Evolutionary conservation across 23 tunicate genomes (phyloP), one percentile per base, ranked within the genome.

Genomic region (Pegea sp.): DNA sequence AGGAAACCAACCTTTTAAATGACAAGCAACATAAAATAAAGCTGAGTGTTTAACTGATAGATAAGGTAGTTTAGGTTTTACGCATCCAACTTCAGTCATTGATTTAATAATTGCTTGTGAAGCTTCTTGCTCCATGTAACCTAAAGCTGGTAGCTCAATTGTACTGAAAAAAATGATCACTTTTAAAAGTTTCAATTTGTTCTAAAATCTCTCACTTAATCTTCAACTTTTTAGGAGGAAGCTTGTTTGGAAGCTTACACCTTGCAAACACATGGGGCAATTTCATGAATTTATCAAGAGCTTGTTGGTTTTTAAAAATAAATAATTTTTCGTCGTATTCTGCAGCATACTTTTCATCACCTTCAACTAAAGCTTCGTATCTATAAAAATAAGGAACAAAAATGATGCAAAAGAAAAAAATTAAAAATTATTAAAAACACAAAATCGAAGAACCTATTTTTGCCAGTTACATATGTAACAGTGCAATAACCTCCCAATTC

Each of bases 61-160:
- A 52, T 75, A 84, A 18, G 96, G 96, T 23, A 75, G 68, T 53
- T 84, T 84, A 5, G 96, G 96, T 67, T 84, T 84, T 62, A 84
- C 58, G 43, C 76, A 67, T 11, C 96, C 96, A 26, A 68, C 96
- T 4, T 78, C 70, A 16, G 75, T 69, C 29, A 84, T 59, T 3
- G 86, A 66, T 30, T 70, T 63, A 1, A 63, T 84, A 3, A 84
- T 53, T 27, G 70, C 26, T 3, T 53, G 44, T 2, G 86, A 69
- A 0, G 71, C 66, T 11, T 77, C 77, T 51, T 74, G 96, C 34
- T 84, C 96, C 56, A 84, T 31, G 51, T 67, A 84, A 5, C 96
- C 96, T 30, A 75, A 67, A 71, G 63, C 75, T 43, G 89, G 89
- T 11, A 86, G 71, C n/a, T 56, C 57, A 0, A 68, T 53, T 24